phyloP scores from a whole-genome alignment of 2,797 vertebrate genomes.

The Ptychobarbus kaznakovi region DNA sequence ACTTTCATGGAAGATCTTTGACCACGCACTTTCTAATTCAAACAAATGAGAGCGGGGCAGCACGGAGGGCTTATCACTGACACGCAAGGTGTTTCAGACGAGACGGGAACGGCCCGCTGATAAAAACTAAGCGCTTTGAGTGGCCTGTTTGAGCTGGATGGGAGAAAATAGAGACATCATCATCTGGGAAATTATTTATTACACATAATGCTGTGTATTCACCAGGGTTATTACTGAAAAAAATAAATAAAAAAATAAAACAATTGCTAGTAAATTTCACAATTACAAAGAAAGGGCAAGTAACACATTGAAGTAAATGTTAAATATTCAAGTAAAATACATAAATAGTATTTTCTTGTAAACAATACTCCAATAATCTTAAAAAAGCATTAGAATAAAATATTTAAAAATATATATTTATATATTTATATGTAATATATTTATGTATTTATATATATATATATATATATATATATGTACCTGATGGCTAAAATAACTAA shows the following conservation, averaged over 20 bases:
- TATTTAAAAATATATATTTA: too few relatives aligned
- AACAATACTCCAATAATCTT: background rate
- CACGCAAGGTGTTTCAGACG: conserved; percentile 80
- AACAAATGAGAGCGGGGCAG: conserved; percentile 77
- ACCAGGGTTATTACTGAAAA: too few relatives aligned
- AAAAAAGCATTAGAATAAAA: too few relatives aligned
- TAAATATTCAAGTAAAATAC: background rate
- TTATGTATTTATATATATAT: too few relatives aligned
- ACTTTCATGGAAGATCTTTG: conserved; percentile 73
- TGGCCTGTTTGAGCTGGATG: background rate
- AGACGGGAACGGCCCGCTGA: conserved; percentile 74
- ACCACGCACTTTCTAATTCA: conserved; percentile 82
- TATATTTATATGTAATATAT: too few relatives aligned
- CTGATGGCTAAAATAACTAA: too few relatives aligned
- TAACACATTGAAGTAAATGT: background rate
- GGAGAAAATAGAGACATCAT: background rate
- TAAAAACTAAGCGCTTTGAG: conserved; percentile 58
- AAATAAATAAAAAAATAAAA: background rate
- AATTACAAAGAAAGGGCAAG: background rate
- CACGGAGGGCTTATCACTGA: conserved; percentile 72
- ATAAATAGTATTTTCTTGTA: background rate
- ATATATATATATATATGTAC: too few relatives aligned
- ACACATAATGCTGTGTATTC: background rate
- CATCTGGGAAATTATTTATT: background rate
- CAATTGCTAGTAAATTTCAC: background rate